Percentiles rank a stretch among this genome's conserved stretches.
phyloP scores from a whole-genome alignment of 1,140 invertebrate genomes.

The Papilio polytes region DNA sequence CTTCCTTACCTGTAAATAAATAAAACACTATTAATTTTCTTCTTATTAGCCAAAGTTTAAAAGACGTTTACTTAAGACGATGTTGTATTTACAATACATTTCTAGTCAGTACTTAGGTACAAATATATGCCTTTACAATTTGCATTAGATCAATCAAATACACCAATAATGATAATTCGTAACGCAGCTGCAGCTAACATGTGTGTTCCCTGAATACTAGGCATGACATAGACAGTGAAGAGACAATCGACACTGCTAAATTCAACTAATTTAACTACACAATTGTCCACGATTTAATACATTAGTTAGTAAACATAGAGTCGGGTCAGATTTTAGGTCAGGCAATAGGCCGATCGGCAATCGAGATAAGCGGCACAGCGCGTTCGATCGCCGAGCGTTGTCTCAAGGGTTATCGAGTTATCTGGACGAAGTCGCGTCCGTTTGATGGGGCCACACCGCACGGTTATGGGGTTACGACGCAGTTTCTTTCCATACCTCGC shows the following conservation, averaged over 20 bases:
- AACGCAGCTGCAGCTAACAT: too few species aligned
- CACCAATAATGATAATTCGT: too few species aligned
- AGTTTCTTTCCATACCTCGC: background rate
- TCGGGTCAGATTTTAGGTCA: slow-evolving; percentile 32
- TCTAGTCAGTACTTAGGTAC: too few species aligned
- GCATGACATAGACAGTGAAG: too few species aligned
- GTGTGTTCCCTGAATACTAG: too few species aligned
- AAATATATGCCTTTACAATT: too few species aligned
- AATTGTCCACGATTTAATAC: background rate
- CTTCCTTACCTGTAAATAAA: slow-evolving; percentile 17
- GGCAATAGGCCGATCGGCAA: slow-evolving; percentile 24
- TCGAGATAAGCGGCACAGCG: background rate
- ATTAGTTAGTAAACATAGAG: slow-evolving; percentile 15
- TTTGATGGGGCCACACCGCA: slow-evolving; percentile 1
- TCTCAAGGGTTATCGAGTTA: slow-evolving; percentile 34
- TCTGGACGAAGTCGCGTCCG: background rate
- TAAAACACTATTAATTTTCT: background rate
- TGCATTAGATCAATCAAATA: too few species aligned
- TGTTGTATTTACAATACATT: too few species aligned
- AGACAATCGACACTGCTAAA: too few species aligned
- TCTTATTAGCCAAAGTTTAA: background rate
- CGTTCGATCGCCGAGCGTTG: background rate
- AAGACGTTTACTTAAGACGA: background rate
- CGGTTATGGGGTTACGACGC: background rate
- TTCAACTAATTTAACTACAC: too few species aligned